Percentiles rank a stretch among this genome's conserved stretches.
These are phyloP conservation scores for Luperina testacea DNA, from an alignment of 2,888 invertebrate genomes.

Conservation along the genomic window DNA sequence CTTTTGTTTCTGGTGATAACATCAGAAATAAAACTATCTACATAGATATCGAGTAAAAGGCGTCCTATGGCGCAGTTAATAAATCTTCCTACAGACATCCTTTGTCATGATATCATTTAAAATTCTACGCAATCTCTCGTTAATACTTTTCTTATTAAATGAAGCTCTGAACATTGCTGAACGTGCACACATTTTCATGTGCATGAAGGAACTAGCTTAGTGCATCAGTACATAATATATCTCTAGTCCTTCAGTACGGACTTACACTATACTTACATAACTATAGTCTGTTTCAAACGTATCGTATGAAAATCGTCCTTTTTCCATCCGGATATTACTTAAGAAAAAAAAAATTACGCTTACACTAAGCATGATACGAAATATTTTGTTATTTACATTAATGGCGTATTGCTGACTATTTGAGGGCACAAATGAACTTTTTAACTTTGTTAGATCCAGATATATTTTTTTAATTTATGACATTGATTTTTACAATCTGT, in stretches of 20 bases:
- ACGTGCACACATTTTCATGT: conserved; percentile 39
- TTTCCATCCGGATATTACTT: too few species aligned
- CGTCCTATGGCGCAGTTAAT: not conserved
- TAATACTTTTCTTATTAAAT: conserved; percentile 20
- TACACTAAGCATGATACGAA: too few species aligned
- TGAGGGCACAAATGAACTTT: too few species aligned
- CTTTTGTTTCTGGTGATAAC: not conserved
- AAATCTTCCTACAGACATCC: not conserved
- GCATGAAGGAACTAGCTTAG: conserved; percentile 2
- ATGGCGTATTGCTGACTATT: too few species aligned
- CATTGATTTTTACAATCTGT: too few species aligned
- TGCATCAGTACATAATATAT: not conserved
- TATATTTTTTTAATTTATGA: too few species aligned
- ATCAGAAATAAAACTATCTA: too few species aligned
- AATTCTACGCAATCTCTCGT: not conserved
- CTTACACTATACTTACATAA: not conserved
- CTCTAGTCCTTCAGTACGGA: conserved; percentile 2
- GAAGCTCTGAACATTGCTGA: conserved; percentile 4
- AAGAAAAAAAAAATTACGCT: too few species aligned
- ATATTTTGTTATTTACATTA: too few species aligned
- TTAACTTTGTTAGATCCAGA: too few species aligned
- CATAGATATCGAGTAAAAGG: not conserved
- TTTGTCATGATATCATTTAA: not conserved
- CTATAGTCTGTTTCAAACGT: not conserved
- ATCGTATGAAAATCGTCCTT: too few species aligned